Evolutionary conservation across 2,888 invertebrate genomes (phyloP), one percentile per base, ranked within the genome.

Genomic region (Drosophila siamana): DNA sequence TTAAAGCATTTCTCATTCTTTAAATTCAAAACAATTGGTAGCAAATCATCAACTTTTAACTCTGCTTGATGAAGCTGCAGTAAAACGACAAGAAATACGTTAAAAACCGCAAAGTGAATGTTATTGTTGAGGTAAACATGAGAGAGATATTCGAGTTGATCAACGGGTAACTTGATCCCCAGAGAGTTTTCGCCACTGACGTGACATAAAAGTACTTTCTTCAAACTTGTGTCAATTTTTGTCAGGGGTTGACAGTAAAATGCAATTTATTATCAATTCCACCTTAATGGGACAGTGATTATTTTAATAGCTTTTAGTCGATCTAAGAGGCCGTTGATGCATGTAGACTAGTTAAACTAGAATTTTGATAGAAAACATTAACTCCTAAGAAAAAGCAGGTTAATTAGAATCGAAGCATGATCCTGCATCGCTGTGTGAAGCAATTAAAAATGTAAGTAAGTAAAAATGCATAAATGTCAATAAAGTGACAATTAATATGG

Each of bases 161-260:
- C 7, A n/a, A 16, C 19, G 16, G 52, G 26, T 41, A 52, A 40
- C n/a, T 36, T 52, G 19, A 52, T 41, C 40, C 8, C 16, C 15
- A 28, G 26, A 40, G 16, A 51, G 2, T 15, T 26, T 19, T 24
- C 4, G 11, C 15, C 16, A 15, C 15, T 15, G 11, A 40, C 3
- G n/a, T 15, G 22, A 16, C 7, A 28, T 26, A 1, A 24, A 26
- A 28, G n/a, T 16, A 26, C 28, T 28, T 38, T 51, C 4, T 16
- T 28, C n/a, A 40, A 40, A 7, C 2, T 28, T 4, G 5, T 41
- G n/a, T 19, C 40, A 40, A 6, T 52, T n/a, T n/a, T 8, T 51
- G 51, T 40, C 28, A 52, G n/a, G 2, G 2, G 11, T 2, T n/a
- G 16, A 1, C 16, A 16, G 6, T 38, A 15, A 38, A 11, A 7